phyloP scores from a whole-genome alignment of 2,888 invertebrate genomes.

The Alviniconcha strummeri region DNA sequence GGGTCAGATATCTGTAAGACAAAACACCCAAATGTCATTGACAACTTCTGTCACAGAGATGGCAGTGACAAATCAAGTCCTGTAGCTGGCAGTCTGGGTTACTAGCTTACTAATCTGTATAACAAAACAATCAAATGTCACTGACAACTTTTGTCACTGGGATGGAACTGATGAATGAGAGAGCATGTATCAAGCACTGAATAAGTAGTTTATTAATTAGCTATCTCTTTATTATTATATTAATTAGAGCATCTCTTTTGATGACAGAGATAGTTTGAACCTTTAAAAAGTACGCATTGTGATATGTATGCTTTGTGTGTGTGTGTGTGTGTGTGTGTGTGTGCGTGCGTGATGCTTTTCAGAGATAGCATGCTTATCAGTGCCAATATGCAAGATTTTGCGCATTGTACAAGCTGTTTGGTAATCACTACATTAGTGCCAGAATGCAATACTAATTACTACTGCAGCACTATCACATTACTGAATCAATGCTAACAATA shows the following conservation, averaged over 20 bases:
- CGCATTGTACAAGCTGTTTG: neutral
- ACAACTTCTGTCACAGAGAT: too few relatives aligned
- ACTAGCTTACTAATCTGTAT: constrained; percentile 81
- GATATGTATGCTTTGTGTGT: neutral
- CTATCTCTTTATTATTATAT: too few relatives aligned
- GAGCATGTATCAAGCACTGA: too few relatives aligned
- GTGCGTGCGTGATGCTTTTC: neutral
- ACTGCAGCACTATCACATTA: too few relatives aligned
- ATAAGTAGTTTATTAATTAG: too few relatives aligned
- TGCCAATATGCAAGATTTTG: neutral
- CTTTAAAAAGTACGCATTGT: too few relatives aligned
- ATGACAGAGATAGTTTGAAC: too few relatives aligned
- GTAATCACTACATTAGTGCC: neutral
- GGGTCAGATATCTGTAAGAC: constrained; percentile 85
- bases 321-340: neutral
- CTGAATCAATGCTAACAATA: too few relatives aligned
- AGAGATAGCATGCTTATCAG: neutral
- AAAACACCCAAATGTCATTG: neutral
- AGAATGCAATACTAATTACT: too few relatives aligned
- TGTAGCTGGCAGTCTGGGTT: constrained; percentile 95
- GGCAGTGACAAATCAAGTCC: constrained; percentile 79
- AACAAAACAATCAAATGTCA: neutral
- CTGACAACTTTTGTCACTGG: too few relatives aligned
- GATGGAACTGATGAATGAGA: too few relatives aligned
- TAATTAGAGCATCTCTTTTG: too few relatives aligned